Conservation (phyloP, 1,140 invertebrate species). For the Bombus consobrinus region DNA sequence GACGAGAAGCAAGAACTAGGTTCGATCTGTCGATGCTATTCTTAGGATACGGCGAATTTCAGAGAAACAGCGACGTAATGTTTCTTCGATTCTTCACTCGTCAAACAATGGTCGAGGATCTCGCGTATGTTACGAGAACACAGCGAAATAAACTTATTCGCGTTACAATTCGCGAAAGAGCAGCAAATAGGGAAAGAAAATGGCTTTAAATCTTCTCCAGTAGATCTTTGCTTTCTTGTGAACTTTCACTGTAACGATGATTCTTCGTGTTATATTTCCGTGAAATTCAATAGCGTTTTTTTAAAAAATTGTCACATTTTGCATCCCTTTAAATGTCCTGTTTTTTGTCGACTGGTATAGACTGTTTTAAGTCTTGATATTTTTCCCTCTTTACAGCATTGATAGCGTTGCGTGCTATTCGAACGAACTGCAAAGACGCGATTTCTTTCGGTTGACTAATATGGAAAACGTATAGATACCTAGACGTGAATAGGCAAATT, state of each 20-base stretch:
- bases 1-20: not conserved
- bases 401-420: too few relatives aligned
- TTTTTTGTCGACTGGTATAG: too few relatives aligned
- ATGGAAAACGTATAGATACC: not conserved
- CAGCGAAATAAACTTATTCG: not conserved
- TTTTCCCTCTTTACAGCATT: not conserved
- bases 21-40: not conserved
- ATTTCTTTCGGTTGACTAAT: not conserved
- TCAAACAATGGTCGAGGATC: not conserved
- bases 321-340: not conserved
- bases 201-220: not conserved
- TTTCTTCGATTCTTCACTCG: conserved; percentile 3
- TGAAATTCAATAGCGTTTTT: not conserved
- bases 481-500: conserved; percentile 18
- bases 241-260: not conserved
- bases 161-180: conserved; percentile 16
- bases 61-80: not conserved
- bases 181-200: conserved; percentile 21
- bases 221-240: not conserved
- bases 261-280: not conserved
- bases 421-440: not conserved
- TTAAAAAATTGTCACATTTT: not conserved
- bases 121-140: not conserved
- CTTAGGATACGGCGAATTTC: not conserved
- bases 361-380: too few relatives aligned